Percentiles rank a stretch among this genome's conserved stretches.
phyloP scores from a whole-genome alignment of 2,888 invertebrate species.

The Netelia inedita region DNA sequence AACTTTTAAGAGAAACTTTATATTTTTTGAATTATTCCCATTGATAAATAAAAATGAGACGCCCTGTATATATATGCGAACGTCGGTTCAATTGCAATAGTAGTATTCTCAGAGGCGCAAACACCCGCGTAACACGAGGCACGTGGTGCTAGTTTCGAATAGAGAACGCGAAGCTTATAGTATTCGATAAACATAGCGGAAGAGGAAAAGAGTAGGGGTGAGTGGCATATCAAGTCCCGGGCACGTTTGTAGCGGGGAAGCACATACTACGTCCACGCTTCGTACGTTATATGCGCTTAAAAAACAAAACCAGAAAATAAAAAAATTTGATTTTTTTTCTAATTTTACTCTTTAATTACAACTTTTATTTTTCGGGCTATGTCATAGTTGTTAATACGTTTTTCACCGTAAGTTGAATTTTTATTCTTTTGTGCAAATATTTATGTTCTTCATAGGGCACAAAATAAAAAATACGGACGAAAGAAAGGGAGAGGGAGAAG shows the following conservation, averaged over 20 bases:
- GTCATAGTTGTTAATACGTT: background rate
- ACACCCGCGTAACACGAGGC: conserved; percentile 12
- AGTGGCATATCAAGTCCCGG: background rate
- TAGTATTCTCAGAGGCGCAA: background rate
- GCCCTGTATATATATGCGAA: background rate
- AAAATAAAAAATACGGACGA: background rate
- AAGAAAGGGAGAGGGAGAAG: background rate
- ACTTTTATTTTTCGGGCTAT: background rate
- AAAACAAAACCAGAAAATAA: background rate
- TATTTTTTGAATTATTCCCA: no score
- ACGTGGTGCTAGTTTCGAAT: background rate
- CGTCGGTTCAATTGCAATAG: conserved; percentile 6
- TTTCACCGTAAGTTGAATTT: background rate
- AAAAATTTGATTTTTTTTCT: background rate
- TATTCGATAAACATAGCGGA: conserved; percentile 14
- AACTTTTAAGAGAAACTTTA: no score
- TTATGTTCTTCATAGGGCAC: no score
- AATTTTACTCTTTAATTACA: background rate
- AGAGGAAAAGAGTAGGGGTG: conserved; percentile 30
- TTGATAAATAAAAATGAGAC: no score
- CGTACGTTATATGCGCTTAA: background rate
- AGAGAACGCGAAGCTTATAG: background rate
- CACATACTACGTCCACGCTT: conserved; percentile 39
- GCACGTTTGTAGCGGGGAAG: conserved; percentile 53
- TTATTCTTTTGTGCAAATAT: no score